Conservation (phyloP, 2,888 invertebrate genomes). For the Isotomurus palustris region DNA sequence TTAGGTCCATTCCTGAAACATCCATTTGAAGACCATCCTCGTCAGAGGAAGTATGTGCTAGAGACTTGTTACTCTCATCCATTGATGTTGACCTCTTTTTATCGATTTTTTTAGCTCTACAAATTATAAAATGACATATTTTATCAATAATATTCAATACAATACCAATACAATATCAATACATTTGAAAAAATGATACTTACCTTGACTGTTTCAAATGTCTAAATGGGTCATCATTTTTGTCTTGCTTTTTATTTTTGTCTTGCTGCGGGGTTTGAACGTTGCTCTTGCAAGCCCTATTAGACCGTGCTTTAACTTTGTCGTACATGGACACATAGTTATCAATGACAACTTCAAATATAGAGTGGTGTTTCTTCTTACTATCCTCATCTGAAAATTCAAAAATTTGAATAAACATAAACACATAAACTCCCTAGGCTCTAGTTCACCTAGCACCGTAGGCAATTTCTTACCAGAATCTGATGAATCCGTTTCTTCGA, state of each 20-base stretch:
- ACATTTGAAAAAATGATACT: background rate
- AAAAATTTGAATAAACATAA: background rate
- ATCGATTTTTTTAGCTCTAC: constrained; percentile 75
- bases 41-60: constrained; percentile 59
- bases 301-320: constrained; percentile 89
- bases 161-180: background rate
- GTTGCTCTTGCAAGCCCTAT: constrained; percentile 62
- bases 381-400: constrained; percentile 47
- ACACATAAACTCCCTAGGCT: background rate
- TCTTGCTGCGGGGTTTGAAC: constrained; percentile 75
- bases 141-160: background rate
- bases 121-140: background rate
- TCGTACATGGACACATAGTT: constrained; percentile 96
- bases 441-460: background rate
- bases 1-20: constrained; percentile 14
- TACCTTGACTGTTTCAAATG: constrained; percentile 70
- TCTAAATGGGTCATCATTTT: constrained; percentile 83
- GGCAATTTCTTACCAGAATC: constrained; percentile 55
- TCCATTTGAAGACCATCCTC: constrained; percentile 49
- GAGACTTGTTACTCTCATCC: constrained; percentile 61
- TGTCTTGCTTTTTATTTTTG: constrained; percentile 71
- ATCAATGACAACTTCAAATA: constrained; percentile 83
- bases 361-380: constrained; percentile 76
- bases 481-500: constrained; percentile 40
- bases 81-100: constrained; percentile 84